Evolutionary conservation across 2,888 invertebrate genomes (phyloP), one percentile per base, ranked within the genome.

Genomic region (Amiota minor): DNA sequence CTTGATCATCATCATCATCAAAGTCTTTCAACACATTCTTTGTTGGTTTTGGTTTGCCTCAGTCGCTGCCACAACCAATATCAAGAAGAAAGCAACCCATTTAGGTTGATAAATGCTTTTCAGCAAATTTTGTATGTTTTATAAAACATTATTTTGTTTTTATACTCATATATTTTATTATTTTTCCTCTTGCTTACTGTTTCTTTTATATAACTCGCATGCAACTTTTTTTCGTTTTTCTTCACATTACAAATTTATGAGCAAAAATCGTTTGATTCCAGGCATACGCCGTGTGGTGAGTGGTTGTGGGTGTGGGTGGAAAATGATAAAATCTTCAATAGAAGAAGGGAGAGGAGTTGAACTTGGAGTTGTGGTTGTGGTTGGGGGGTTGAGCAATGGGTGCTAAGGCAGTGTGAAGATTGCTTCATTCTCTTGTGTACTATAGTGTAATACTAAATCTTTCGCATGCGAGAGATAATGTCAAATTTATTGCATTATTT

Each of bases 401-500:
- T n/a, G n/a, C 12, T 53, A n/a, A n/a, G 23, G 59, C 11, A 11
- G 59, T 20, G 4, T 59, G 20, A 53, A 12, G 12, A n/a, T n/a
- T 18, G 56, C 56, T 50, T 23, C 50, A 67, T 35, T 12, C n/a
- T n/a, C n/a, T n/a, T n/a, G n/a, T n/a, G 3, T 23, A 23, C 35
- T 35, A 35, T 35, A 8, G 35, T 35, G 35, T 35, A 35, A 35
- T 35, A 35, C 35, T 35, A 35, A 35, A 6, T 67, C 49, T 67
- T 46, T 67, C 67, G 67, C 67, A 67, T 85, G 79, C 79, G 77
- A 67, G 74, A 83, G 86, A 83, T 83, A 83, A 83, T 86, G 86
- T 86, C 83, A 83, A 83, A 86, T 83, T 83, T 86, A 83, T 83
- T 81, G 85, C 85, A 85, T 80, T 83, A 85, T 86, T 86, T 85